Base-by-base conservation (phyloP, 1,140 invertebrate genomes). In the Hestina assimilis region DNA sequence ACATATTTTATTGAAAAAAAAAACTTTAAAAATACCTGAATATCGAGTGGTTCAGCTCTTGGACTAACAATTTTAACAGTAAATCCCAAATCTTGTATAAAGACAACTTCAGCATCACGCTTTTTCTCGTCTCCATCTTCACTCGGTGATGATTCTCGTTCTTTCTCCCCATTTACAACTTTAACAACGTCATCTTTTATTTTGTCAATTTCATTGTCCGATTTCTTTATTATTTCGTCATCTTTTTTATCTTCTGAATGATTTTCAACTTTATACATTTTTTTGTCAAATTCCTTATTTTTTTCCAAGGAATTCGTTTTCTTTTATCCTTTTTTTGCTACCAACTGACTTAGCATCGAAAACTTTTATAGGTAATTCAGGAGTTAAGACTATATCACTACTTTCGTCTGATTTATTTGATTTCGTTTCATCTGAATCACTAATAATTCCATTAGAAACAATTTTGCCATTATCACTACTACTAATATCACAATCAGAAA, bases 1-100 rank as follows among this genome's bases (percentile, higher is more conserved):
- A 20, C 14, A 38, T 45, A 35, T 26, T 2, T 28, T 41, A 40
- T 45, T 20, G n/a, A 23, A 42, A 9, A 0, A 38, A 48, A 24
- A 26, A 29, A 42, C 29, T 43, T 46, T 28, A 29, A 40, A 40
- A 29, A 53, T 72, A 95, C 94, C 89, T 98, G 96, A 74, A 98
- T 95, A 75, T 98, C 96, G 82, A 98, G 95, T 3, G 95, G 92
- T 68, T 98, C 97, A 3, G 95, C 91, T 6, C 95, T 95, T 6
- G 97, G 96, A 60, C 95, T 95, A 26, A 94, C 91, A 63, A 99
- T 97, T 89, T 97, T 96, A 0, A 99, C 94, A 45, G 94, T 96
- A 72, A 98, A 98, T 26, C 97, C 96, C 80, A 96, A 92, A 78
- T 99, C 97, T 84, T 98, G 96, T 68, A 98, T 96, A 47, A 97